Percentiles rank a stretch among this genome's conserved stretches.
Conservation (phyloP, 2,113 vertebrate genomes). For the Sinocyclocheilus rhinocerous region DNA sequence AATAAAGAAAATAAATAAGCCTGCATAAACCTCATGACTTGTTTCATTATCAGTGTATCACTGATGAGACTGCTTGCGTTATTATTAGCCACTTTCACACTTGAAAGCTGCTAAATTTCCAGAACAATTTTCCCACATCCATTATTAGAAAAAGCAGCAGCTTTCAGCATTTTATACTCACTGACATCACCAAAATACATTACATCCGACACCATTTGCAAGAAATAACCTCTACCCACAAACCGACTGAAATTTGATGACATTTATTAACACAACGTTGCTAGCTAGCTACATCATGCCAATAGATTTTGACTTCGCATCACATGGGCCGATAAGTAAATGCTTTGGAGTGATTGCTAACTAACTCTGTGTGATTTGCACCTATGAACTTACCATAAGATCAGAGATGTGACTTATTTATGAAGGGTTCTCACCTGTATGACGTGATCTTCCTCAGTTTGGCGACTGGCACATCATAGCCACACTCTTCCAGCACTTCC, state of each 20-base stretch:
- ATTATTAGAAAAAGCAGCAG: background rate
- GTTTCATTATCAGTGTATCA: conserved; percentile 32
- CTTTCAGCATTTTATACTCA: background rate
- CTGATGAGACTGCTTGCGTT: background rate
- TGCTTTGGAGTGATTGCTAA: no score
- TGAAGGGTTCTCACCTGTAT: conserved; percentile 78
- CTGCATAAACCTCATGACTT: background rate
- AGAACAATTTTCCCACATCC: background rate
- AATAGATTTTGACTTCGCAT: background rate
- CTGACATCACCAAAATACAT: background rate
- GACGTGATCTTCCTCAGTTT: conserved; percentile 83
- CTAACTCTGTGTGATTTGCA: background rate
- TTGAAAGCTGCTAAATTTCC: conserved; percentile 23
- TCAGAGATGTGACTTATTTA: background rate
- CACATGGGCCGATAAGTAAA: background rate
- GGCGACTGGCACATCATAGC: conserved; percentile 77
- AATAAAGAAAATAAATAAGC: background rate
- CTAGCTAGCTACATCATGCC: background rate
- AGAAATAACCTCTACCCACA: background rate
- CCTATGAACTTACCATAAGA: background rate
- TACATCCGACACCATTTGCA: background rate
- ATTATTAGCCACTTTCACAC: conserved; percentile 33
- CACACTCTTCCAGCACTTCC: conserved; percentile 91
- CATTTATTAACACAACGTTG: background rate
- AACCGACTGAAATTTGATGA: background rate